A percentile compares a stretch with the other conserved stretches of the same genome.
These are phyloP conservation scores for Callocephalon fimbriatum DNA, from an alignment of 2,113 vertebrate species.

Conservation along the genomic window DNA sequence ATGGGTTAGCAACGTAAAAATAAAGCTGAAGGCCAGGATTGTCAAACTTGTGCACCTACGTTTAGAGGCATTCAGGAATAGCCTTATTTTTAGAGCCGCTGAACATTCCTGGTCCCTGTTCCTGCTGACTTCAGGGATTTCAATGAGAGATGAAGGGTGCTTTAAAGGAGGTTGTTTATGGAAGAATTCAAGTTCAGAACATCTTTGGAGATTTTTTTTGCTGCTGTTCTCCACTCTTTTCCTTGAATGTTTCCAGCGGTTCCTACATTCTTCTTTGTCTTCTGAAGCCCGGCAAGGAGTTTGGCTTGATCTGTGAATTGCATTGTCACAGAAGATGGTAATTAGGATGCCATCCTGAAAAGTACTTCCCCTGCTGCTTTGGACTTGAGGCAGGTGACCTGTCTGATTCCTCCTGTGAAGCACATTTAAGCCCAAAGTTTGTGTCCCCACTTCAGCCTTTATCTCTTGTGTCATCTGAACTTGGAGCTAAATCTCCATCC, in stretches of 20 bases:
- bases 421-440: not conserved
- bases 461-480: not conserved
- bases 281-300: rapidly evolving
- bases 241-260: rapidly evolving
- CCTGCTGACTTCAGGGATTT: slow-evolving; percentile 57
- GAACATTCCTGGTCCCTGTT: not conserved
- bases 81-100: slow-evolving; percentile 28
- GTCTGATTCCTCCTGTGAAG: not conserved
- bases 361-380: not conserved
- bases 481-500: not conserved
- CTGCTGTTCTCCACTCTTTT: not conserved
- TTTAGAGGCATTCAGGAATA: not conserved
- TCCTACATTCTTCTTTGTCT: not conserved
- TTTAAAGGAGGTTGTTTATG: not conserved
- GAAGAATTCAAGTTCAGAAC: not conserved
- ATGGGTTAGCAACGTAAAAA: not conserved
- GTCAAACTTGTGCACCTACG: not conserved
- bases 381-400: not conserved
- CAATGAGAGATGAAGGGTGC: slow-evolving; percentile 40
- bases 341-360: not conserved
- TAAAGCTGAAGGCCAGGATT: slow-evolving; percentile 32
- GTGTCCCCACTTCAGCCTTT: not conserved
- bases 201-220: not conserved
- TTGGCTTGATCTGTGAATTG: not conserved
- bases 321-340: not conserved